Evolutionary conservation across 2,797 vertebrate species (phyloP).

Genomic region (Mycteria americana): DNA sequence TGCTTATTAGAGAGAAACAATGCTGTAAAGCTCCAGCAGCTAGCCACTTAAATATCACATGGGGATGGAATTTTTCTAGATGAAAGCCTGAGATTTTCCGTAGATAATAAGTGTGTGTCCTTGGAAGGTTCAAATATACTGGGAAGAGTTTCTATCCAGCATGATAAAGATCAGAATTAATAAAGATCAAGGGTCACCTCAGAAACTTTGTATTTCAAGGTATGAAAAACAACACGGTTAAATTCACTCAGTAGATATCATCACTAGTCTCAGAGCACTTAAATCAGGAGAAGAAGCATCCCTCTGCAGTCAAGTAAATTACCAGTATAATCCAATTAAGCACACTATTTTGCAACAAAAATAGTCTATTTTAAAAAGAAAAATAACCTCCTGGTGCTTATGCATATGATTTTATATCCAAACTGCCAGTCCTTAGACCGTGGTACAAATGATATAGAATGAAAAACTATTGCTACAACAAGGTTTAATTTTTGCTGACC

Average conservation of each 20-base stretch:
- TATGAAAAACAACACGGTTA: not conserved
- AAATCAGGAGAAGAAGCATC: not conserved
- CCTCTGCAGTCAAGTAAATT: not conserved
- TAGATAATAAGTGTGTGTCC: not conserved
- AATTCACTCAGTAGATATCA: not conserved
- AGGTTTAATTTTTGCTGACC: not conserved
- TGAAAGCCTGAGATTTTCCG: not conserved
- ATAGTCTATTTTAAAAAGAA: not conserved
- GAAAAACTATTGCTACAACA: not conserved
- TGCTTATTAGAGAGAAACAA: slow-evolving; percentile 11
- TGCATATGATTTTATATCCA: not conserved
- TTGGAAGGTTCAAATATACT: not conserved
- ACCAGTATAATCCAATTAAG: not conserved
- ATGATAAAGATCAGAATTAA: not conserved
- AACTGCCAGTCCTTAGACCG: not conserved
- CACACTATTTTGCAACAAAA: not conserved
- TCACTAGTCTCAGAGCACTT: not conserved
- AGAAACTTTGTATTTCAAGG: not conserved
- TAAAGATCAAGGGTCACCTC: not conserved
- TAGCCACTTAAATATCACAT: not conserved
- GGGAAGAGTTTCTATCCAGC: not conserved
- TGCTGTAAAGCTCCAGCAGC: not conserved
- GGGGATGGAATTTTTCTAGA: not conserved
- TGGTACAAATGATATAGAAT: not conserved
- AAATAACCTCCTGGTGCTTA: not conserved